Conservation (phyloP, 1,140 invertebrate species). For the Sarcophaga peregrina region DNA sequence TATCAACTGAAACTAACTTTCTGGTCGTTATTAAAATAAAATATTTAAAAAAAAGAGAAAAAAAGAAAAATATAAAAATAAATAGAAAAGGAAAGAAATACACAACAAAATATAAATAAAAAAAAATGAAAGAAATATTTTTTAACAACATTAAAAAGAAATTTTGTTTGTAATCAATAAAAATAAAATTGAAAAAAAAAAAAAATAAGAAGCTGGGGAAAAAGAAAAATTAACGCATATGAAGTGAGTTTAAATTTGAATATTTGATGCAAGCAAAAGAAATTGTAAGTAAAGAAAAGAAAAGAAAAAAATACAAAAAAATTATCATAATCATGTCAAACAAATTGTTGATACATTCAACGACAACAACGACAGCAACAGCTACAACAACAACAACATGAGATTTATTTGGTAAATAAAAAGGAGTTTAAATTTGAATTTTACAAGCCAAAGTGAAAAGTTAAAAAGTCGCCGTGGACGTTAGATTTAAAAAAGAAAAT, state of each 20-base stretch:
- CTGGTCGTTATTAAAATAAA: slow-evolving; percentile 29
- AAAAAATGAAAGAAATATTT: background rate
- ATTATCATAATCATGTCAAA: slow-evolving; percentile 20
- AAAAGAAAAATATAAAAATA: slow-evolving; percentile 3
- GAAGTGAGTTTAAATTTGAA: slow-evolving; percentile 12
- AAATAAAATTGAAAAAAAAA: no score
- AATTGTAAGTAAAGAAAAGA: no score
- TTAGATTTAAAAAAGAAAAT: no score
- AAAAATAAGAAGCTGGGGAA: no score
- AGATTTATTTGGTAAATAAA: background rate
- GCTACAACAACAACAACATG: background rate
- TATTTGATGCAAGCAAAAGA: background rate
- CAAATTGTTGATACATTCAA: background rate
- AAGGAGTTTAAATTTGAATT: slow-evolving; percentile 6
- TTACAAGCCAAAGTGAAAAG: background rate
- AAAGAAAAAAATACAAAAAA: background rate
- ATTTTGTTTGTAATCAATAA: no score
- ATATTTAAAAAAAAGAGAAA: background rate
- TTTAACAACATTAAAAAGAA: background rate
- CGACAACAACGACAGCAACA: background rate
- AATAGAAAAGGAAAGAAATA: slow-evolving; percentile 2
- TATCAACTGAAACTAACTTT: slow-evolving; percentile 38
- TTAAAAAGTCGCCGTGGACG: background rate
- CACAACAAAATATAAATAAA: background rate
- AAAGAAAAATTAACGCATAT: background rate